Percentiles rank a stretch among this genome's conserved stretches.
phyloP scores from a whole-genome alignment of 2,888 invertebrate genomes.

The Trilocha varians region DNA sequence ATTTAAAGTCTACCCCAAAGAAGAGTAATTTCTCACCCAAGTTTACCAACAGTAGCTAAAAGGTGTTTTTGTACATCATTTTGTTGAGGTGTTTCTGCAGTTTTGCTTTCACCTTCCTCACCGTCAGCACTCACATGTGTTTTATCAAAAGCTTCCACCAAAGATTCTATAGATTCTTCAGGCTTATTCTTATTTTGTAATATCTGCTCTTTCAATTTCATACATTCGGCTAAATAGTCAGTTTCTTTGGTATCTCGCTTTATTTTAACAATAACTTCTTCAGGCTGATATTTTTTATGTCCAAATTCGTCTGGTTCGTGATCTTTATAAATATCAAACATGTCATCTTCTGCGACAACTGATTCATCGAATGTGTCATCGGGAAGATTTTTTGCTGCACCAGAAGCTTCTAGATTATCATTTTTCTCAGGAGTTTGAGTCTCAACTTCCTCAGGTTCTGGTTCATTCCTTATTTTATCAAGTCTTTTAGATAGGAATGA shows the following conservation, averaged over 20 bases:
- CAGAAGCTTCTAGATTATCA: conserved; percentile 28
- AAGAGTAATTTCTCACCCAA: conserved; percentile 57
- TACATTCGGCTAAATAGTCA: conserved; percentile 56
- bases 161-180: conserved; percentile 40
- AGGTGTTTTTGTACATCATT: conserved; percentile 61
- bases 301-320: conserved; percentile 60
- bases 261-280: conserved; percentile 44
- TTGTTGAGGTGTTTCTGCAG: conserved; percentile 11
- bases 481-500: conserved; percentile 25
- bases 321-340: conserved; percentile 65
- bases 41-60: conserved; percentile 79
- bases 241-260: conserved; percentile 25
- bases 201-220: conserved; percentile 50
- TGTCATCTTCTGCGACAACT: conserved; percentile 49
- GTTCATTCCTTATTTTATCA: conserved; percentile 31
- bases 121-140: conserved; percentile 33
- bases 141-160: conserved; percentile 54
- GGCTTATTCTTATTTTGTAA: conserved; percentile 40
- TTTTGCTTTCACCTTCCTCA: conserved; percentile 4
- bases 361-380: conserved; percentile 51
- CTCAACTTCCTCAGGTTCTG: conserved; percentile 19
- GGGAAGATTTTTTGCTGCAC: conserved; percentile 35
- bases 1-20: too few species aligned
- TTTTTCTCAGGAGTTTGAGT: conserved; percentile 8
- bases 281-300: conserved; percentile 58